Evolutionary conservation across 2,113 vertebrate species (phyloP).

Genomic region (Illadopsis cleaveri): DNA sequence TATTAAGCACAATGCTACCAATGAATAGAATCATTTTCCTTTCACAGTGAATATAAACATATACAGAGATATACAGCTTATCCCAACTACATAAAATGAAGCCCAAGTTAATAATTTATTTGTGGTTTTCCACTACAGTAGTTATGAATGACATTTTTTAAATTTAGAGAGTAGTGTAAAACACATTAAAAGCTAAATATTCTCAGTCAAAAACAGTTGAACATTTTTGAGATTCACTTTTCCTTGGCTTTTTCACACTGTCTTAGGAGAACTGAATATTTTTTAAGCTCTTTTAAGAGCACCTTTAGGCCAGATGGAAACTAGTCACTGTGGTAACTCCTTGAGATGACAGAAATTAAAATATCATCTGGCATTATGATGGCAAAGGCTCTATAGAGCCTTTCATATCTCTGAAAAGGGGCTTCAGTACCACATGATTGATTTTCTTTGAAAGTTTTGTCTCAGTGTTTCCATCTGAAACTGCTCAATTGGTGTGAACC

Average conservation of each 20-base stretch:
- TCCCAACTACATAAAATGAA: background rate
- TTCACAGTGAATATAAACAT: background rate
- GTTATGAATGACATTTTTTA: background rate
- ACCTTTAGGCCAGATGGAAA: background rate
- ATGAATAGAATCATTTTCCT: background rate
- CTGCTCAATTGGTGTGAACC: background rate
- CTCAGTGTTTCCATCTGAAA: background rate
- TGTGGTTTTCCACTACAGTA: background rate
- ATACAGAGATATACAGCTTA: background rate
- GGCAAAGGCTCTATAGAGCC: background rate
- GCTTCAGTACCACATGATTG: background rate
- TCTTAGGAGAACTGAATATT: background rate
- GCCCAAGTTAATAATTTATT: background rate
- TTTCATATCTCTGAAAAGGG: background rate
- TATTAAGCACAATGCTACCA: background rate
- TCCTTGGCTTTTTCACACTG: background rate
- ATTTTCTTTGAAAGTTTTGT: background rate
- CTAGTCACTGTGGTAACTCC: background rate
- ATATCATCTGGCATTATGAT: background rate
- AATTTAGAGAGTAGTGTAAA: background rate
- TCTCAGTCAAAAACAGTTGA: background rate
- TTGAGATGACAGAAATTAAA: background rate
- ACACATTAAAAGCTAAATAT: background rate
- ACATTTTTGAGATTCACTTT: background rate
- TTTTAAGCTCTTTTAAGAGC: background rate